Base-by-base conservation (phyloP, 2,113 vertebrate genomes). In the Rhinolophus sinicus region DNA sequence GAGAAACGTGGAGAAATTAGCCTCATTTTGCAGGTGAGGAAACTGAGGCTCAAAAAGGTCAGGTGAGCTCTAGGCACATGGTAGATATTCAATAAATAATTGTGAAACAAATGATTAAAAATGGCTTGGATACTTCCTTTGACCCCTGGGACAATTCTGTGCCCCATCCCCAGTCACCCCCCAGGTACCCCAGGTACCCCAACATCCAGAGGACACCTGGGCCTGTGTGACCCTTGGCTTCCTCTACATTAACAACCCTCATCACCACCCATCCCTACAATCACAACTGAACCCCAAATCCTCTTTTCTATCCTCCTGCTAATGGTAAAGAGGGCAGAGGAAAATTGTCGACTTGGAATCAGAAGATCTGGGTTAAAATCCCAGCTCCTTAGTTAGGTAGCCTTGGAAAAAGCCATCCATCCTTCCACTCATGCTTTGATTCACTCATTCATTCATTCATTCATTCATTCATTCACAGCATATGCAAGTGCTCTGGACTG, bases 401-500 rank as follows among this genome's bases (percentile, higher is more conserved):
- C 18, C 80, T 21, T 50, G 19, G 62, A n/a, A 35, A 91, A 82
- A 73, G 21, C 13, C 47, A 44, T 8, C 58, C 21, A 19, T 19
- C 50, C 30, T 26, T 35, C 33, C 40, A 33, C 5, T 89, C 40
- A 40, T 26, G 13, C 52, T 40, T 81, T 40, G 50, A 54, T 56
- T 38, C 18, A 3, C 62, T 19, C 62, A 62, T 64, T 3, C 62
- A 18, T 30, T 5, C 35, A 33, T 30, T 6, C 47, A 21, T 16
- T 16, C 35, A 52, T 40, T 77, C n/a, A 28, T 33, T 77, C n/a
- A 28, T 33, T 76, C 78, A 52, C 16, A 3, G 11, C 33, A 13
- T 56, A 30, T 0, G 0, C 6, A 60, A 65, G 18, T 2, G 8
- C 40, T 52, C n/a, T 21, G 15, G 21, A 13, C 62, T 11, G 16